Evolutionary conservation across 1,140 invertebrate genomes (phyloP), one percentile per base, ranked within the genome.

Genomic region (Zaprionus gabonicus): DNA sequence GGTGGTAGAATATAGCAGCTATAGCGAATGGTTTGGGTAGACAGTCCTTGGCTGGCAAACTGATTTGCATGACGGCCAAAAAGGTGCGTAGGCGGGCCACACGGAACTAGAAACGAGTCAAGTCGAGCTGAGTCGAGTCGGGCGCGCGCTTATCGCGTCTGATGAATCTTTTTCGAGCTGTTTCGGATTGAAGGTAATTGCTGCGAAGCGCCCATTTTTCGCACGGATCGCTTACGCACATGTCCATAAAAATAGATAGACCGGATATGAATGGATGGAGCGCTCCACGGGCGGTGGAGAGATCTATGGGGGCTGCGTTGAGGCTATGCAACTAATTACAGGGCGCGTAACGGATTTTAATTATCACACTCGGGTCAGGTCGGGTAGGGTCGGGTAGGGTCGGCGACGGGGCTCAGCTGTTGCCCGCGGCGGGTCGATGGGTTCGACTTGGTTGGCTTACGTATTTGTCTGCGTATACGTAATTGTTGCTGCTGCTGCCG

Each of bases 201-300:
- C 82, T 76, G 62, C 90, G 88, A 78, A 91, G 82, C 90, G 88
- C 88, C 88, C 85, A 91, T 91, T 90, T 91, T 91, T 91, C 82
- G 90, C 90, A 91, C 90, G 90, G 90, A 88, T 88, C 84, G 81
- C 81, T 90, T 88, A 88, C 84, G 84, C 84, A 88, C 85, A 88
- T 84, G 81, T 88, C 85, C 75, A 88, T 90, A 90, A 88, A 88
- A 90, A 81, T 90, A 74, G 84, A 84, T 87, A 81, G 69, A 15
- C 70, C 73, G 84, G 76, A 87, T 80, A 76, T 76, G 69, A 68
- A 66, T 69, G 51, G 44, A 81, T 69, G 51, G 44, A 81, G 36
- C 46, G 46, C 46, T 1, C 46, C 46, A 20, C 13, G 46, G n/a
- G 46, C 20, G 46, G 46, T 20, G 1, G 10, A 10, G 4, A 31